phyloP scores from a whole-genome alignment of 1,140 invertebrate species.

The Bombus confusus region DNA sequence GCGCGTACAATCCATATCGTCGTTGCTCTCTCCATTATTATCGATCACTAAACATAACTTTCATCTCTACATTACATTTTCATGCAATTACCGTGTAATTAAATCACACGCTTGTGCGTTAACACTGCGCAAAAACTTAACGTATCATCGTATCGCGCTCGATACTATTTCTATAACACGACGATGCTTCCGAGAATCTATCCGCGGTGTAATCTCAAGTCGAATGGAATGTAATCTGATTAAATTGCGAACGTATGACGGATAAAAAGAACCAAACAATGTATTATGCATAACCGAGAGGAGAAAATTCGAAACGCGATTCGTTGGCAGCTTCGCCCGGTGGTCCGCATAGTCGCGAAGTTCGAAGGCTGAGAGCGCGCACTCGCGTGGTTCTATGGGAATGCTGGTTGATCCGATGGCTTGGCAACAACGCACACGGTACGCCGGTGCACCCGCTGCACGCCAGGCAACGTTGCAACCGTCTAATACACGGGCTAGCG shows the following conservation, averaged over 20 bases:
- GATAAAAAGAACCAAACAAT: background rate
- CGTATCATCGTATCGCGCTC: background rate
- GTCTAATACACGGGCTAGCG: conserved; percentile 35
- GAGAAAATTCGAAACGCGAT: background rate
- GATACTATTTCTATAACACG: background rate
- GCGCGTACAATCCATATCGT: background rate
- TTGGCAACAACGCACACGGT: conserved; percentile 56
- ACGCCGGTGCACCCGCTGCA: conserved; percentile 20
- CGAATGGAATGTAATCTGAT: background rate
- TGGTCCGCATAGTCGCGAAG: conserved; percentile 2
- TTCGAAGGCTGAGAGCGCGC: conserved; percentile 38
- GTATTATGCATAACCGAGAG: background rate
- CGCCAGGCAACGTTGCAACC: conserved; percentile 55
- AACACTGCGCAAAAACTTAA: background rate
- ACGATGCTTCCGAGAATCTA: background rate
- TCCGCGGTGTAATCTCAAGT: background rate
- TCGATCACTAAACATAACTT: background rate
- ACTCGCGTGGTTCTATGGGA: conserved; percentile 36
- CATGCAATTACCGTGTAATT: background rate
- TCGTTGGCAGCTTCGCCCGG: background rate
- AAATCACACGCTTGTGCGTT: background rate
- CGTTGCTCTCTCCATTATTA: background rate
- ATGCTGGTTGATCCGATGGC: conserved; percentile 41
- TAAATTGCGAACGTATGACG: background rate
- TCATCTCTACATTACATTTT: background rate